Evolutionary conservation across 2,888 invertebrate species (phyloP).

Genomic region (Dasysyrphus albostriatus): DNA sequence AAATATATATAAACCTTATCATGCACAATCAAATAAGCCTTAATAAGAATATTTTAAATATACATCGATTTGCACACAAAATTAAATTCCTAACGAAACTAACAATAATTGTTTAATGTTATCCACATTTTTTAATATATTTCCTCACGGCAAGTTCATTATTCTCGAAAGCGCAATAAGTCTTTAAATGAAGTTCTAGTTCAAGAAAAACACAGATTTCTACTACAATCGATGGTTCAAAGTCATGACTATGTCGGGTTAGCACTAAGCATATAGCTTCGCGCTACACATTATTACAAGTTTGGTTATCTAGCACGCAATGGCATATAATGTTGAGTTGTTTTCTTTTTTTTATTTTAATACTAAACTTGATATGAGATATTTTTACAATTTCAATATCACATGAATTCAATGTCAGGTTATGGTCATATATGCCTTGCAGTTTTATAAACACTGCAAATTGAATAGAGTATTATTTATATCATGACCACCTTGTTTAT

Average conservation of each 20-base stretch:
- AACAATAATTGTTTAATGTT: constrained; percentile 6
- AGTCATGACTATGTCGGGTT: constrained; percentile 11
- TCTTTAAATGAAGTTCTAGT: constrained; percentile 40
- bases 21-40: constrained; percentile 10
- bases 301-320: constrained; percentile 29
- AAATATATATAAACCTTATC: constrained; percentile 10
- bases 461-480: constrained; percentile 4
- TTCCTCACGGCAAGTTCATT: constrained; percentile 9
- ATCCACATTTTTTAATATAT: not conserved
- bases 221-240: constrained; percentile 31
- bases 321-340: not conserved
- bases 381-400: constrained; percentile 24
- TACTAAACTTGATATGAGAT: constrained; percentile 17
- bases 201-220: constrained; percentile 29
- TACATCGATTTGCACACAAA: not conserved
- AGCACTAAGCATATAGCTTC: not conserved
- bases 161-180: constrained; percentile 13
- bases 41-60: not conserved
- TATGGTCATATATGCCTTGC: constrained; percentile 43
- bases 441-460: constrained; percentile 28
- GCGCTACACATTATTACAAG: not conserved
- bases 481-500: constrained; percentile 17
- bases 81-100: not conserved
- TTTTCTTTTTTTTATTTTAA: not conserved
- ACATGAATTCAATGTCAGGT: constrained; percentile 41